Base-by-base conservation (phyloP, 1,140 invertebrate genomes). In the Drosophila kikkawai region DNA sequence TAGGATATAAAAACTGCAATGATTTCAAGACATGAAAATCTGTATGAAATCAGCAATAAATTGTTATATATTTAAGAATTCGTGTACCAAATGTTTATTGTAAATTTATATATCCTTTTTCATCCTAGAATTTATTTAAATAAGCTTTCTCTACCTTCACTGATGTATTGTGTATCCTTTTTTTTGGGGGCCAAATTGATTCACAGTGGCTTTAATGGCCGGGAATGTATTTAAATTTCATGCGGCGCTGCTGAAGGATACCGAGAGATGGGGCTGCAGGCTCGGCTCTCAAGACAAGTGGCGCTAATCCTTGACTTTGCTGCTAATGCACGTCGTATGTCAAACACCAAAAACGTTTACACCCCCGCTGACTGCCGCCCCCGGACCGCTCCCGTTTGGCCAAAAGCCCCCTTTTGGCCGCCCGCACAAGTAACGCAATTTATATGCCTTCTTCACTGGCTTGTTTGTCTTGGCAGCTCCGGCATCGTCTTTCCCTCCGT, bases 301-400 rank as follows among this genome's bases (percentile, higher is more conserved):
- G 85, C 86, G 85, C 85, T 88, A 88, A 88, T 88, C 85, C 85
- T 88, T 88, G 85, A 88, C 85, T 88, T 88, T 88, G 85, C 85
- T 90, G 85, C 85, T 88, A 88, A 88, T 88, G 85, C 85, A 88
- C 85, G 85, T 88, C 85, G 85, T 88, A 88, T 88, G 85, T 88
- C 85, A 88, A 88, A 88, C 85, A 88, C 85, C 85, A 85, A 88
- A 88, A 88, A 88, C 84, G 85, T 90, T 88, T 90, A 88, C 82
- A 56, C 65, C 56, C 82, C 67, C 53, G 34, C 41, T 53, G 61
- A 26, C 56, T 44, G 22, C 44, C 39, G 55, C 39, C 44, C 39
- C 63, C 41, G 12, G 12, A 15, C 26, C n/a, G 15, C 4, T 11
- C 19, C 19, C 37, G 7, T 7, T 34, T 15, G 51, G 51, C 51